Conservation (phyloP, 2,888 invertebrate genomes). For the Eilema depressum region DNA sequence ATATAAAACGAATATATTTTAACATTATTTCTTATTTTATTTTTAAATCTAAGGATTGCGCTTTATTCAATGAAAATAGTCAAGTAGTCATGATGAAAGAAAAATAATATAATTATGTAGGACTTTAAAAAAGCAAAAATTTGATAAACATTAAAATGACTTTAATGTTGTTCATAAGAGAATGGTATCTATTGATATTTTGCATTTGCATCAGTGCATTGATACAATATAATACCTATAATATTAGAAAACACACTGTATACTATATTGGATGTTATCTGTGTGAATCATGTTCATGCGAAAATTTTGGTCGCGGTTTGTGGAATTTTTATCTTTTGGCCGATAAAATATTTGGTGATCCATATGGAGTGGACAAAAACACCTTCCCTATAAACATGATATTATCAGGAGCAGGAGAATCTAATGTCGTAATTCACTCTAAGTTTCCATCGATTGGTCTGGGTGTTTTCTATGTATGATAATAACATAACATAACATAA, state of each 20-base stretch:
- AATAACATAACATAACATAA: too few relatives aligned
- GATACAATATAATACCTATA: neutral
- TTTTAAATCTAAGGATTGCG: too few relatives aligned
- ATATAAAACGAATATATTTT: too few relatives aligned
- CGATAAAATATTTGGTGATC: conserved; percentile 31
- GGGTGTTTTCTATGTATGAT: too few relatives aligned
- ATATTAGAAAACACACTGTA: conserved; percentile 3
- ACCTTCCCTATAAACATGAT: neutral
- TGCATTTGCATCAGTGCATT: neutral
- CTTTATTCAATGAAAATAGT: too few relatives aligned
- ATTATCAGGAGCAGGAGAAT: too few relatives aligned
- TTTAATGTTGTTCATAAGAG: neutral
- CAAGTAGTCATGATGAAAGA: too few relatives aligned
- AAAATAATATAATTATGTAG: too few relatives aligned
- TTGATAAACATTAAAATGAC: neutral
- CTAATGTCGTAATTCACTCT: too few relatives aligned
- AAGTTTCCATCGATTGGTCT: too few relatives aligned
- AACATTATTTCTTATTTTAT: too few relatives aligned
- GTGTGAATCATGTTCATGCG: conserved; percentile 39
- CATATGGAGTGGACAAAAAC: conserved; percentile 3
- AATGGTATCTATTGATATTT: neutral
- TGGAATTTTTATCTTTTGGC: conserved; percentile 43
- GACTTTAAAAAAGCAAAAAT: neutral
- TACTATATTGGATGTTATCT: conserved; percentile 21
- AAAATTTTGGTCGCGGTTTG: conserved; percentile 37